A percentile compares a stretch with the other conserved stretches of the same genome.
These are phyloP conservation scores for Pterostichus madidus DNA, from an alignment of 2,888 invertebrate species.

Conservation along the genomic window DNA sequence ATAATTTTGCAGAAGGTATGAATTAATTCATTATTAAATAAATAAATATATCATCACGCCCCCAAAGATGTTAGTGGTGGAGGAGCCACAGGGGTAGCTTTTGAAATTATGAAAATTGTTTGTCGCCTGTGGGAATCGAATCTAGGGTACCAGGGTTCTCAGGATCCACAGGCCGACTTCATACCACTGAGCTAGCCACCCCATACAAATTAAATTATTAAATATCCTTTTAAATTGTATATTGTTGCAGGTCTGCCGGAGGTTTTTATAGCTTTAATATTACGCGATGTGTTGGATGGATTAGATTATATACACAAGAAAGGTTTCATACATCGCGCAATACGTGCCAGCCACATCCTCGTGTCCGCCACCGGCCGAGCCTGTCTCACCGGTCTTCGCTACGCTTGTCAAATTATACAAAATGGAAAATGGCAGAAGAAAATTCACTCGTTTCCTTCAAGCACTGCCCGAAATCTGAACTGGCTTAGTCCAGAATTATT, in stretches of 20 bases:
- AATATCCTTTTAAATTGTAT: conserved; percentile 8
- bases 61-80: too few species aligned
- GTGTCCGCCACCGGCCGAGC: conserved; percentile 86
- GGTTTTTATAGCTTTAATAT: conserved; percentile 87
- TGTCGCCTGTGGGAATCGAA: too few species aligned
- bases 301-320: conserved; percentile 91
- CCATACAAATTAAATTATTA: too few species aligned
- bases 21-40: conserved; percentile 18
- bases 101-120: too few species aligned
- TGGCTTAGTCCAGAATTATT: conserved; percentile 96
- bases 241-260: conserved; percentile 86
- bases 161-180: too few species aligned
- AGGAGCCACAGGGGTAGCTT: too few species aligned
- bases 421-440: conserved; percentile 85
- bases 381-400: conserved; percentile 88
- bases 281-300: conserved; percentile 88
- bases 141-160: too few species aligned
- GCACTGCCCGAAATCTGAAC: conserved; percentile 86
- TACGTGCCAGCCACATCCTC: conserved; percentile 91
- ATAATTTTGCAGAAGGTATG: conserved; percentile 83
- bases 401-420: conserved; percentile 86
- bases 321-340: conserved; percentile 91
- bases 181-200: too few species aligned
- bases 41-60: too few species aligned
- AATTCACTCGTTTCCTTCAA: conserved; percentile 88